phyloP scores from a whole-genome alignment of 2,888 invertebrate genomes.

The Invenusta paracnida region DNA sequence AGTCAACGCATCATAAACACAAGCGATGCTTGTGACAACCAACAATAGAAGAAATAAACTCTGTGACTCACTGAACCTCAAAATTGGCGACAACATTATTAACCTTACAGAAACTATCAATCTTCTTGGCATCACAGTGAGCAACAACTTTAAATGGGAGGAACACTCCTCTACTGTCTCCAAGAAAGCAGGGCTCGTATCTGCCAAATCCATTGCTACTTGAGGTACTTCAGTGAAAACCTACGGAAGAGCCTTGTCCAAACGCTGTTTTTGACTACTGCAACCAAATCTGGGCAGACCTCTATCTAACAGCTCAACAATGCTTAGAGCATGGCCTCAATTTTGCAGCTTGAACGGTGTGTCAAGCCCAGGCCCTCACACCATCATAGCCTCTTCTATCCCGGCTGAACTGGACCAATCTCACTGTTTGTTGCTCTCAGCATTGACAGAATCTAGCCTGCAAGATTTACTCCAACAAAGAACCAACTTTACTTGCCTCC shows the following conservation, averaged over 20 bases:
- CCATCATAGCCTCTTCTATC: constrained; percentile 12
- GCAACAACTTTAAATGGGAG: constrained; percentile 23
- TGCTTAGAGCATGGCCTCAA: constrained; percentile 5
- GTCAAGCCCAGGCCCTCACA: constrained; percentile 2
- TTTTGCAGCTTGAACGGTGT: constrained; percentile 1
- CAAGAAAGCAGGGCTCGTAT: constrained; percentile 3
- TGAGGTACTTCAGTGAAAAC: neutral
- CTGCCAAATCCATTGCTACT: neutral
- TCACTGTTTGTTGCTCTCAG: too few species aligned
- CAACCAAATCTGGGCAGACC: neutral
- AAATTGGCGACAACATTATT: constrained; percentile 13
- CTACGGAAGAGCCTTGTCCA: constrained; percentile 23
- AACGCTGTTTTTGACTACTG: constrained; percentile 19
- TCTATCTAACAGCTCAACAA: constrained; percentile 11
- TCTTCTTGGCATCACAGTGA: constrained; percentile 20
- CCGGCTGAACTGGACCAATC: too few species aligned
- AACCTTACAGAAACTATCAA: constrained; percentile 21
- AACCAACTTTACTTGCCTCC: constrained; percentile 4
- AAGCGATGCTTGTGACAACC: neutral
- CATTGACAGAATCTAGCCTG: too few species aligned
- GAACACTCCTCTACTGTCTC: constrained; percentile 9
- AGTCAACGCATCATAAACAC: neutral
- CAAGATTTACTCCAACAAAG: constrained; percentile 23
- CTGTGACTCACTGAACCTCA: constrained; percentile 1
- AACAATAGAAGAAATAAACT: constrained; percentile 12